These are phyloP conservation scores for Papilio gigon DNA, from an alignment of 2,888 invertebrate genomes.

Conservation along the genomic window DNA sequence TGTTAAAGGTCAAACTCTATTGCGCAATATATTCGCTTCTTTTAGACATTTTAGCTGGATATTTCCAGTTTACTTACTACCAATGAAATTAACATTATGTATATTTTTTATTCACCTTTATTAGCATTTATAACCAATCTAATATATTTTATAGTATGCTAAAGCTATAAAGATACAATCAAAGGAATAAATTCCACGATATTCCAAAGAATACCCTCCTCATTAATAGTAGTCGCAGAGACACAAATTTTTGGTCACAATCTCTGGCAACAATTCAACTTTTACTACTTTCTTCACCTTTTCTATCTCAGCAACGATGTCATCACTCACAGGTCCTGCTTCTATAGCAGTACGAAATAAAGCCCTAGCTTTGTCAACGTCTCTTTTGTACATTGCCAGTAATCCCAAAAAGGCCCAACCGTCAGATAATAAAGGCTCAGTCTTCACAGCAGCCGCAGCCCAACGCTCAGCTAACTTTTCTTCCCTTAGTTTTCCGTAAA, in stretches of 20 bases:
- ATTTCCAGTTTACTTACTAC: neutral
- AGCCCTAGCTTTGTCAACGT: constrained; percentile 61
- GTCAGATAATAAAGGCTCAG: constrained; percentile 69
- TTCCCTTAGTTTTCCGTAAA: constrained; percentile 61
- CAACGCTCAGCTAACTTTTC: constrained; percentile 67
- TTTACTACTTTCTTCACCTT: constrained; percentile 57
- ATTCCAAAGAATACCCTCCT: constrained; percentile 5
- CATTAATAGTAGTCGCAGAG: constrained; percentile 60
- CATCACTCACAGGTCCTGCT: constrained; percentile 63
- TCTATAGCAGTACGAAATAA: constrained; percentile 72
- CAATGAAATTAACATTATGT: neutral
- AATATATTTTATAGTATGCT: neutral
- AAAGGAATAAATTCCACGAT: neutral
- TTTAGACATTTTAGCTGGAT: neutral
- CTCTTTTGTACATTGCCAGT: constrained; percentile 62
- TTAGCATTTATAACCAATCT: constrained; percentile 1
- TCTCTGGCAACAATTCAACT: constrained; percentile 60
- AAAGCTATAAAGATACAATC: neutral
- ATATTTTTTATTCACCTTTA: constrained; percentile 21
- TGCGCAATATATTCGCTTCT: constrained; percentile 30
- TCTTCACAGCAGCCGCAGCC: constrained; percentile 68
- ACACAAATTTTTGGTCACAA: constrained; percentile 65
- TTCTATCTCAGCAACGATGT: constrained; percentile 62
- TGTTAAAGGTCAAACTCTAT: constrained; percentile 49
- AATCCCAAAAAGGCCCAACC: constrained; percentile 73